Base-by-base conservation (phyloP, 2,888 invertebrate species). In the Leucophenga maculata region DNA sequence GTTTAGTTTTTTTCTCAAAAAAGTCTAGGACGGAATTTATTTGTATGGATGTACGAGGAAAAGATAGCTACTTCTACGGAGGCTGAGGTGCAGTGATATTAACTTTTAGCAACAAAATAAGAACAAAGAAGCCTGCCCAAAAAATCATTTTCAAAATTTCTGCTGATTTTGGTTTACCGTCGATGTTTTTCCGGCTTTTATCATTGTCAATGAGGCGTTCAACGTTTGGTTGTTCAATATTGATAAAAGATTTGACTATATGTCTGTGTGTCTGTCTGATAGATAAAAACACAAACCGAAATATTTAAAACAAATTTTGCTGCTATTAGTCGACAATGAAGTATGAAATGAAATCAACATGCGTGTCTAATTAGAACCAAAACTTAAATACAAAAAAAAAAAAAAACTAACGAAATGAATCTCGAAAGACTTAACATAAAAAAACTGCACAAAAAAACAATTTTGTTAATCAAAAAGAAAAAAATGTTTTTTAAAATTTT, bases 81-180 rank as follows among this genome's bases (percentile, higher is more conserved):
- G 26, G 4, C 26, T 26, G 26, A 26, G 26, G 26, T 26, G 26
- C 26, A 26, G 26, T 26, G 4, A 26, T 26, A 26, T 26, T 3
- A 26, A 26, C 2, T 3, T 26, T 26, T 26, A 26, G 26, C 4
- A 26, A 4, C 26, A 26, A 26, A 26, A 4, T 26, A 2, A 26
- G 4, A 26, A 26, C n/a, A 69, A 85, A 84, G 68, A 88, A 88
- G 74, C n/a, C n/a, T 87, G 88, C 74, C 83, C 78, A 75, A 39
- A 39, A 31, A 9, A 18, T 8, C 13, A 6, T 46, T 46, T 46
- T 14, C 50, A 50, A 50, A 8, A 14, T 16, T 50, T 16, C 3
- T 13, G 50, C 13, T 18, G 1, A 2, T 50, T 50, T 46, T n/a
- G n/a, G 48, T 48, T 48, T 50, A 50, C 50, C 6, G 6, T 16